Base-by-base conservation (phyloP, 2,888 invertebrate species). In the Drosophila merina region DNA sequence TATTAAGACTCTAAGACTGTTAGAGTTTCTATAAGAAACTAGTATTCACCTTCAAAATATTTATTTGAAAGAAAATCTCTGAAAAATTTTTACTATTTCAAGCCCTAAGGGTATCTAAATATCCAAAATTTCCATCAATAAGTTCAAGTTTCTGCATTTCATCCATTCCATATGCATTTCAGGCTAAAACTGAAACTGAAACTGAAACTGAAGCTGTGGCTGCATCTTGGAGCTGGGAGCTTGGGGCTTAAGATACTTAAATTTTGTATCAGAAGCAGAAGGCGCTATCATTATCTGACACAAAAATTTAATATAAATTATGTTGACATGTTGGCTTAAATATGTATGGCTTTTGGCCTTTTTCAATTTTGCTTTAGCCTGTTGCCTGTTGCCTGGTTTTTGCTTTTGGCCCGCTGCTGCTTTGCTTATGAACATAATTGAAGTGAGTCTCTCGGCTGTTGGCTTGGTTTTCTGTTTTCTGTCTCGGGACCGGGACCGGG, bases 231-330 rank as follows among this genome's bases (percentile, higher is more conserved):
- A 20, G 14, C 14, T 25, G 6, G 28, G 9, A 26, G 36, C 26
- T 36, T 56, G 50, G 42, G 38, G 54, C 12, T 20, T 7, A 20
- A 42, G 10, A 25, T 40, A 6, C 14, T 40, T 14, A 48, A 48
- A 49, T 44, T 12, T 45, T 45, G 30, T 45, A 68, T 77, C 73
- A 77, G 74, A 77, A 81, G 86, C 73, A 77, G 74, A 77, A 81
- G 86, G 80, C 88, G 87, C 89, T 88, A 89, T 88, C 89, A 86
- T 85, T 87, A 82, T 87, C 88, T 77, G 89, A 87, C 85, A 79
- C 86, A 87, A 79, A 89, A 86, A 87, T 88, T 88, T 88, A 88
- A 89, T 88, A 89, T 89, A 88, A 89, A 89, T 89, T 89, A 89
- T 88, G 89, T 89, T 89, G 89, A 89, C 89, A 89, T 89, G 82